Conservation (phyloP, 1,140 invertebrate species). For the Drosophila parabipectinata region DNA sequence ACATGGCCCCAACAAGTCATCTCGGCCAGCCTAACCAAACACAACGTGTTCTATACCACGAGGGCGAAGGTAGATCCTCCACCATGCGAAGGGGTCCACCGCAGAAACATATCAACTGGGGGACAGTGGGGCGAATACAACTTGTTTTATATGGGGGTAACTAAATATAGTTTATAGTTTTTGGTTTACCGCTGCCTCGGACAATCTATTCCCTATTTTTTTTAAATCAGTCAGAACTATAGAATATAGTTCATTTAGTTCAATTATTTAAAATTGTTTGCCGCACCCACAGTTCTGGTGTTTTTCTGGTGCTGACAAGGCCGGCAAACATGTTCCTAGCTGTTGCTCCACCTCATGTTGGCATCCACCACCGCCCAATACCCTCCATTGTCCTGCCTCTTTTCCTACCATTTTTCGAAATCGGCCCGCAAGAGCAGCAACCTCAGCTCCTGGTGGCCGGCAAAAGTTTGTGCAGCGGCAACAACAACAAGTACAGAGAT, state of each 20-base stretch:
- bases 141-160: not conserved
- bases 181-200: not conserved
- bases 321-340: slow-evolving; percentile 40
- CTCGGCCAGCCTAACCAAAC: slow-evolving; percentile 46
- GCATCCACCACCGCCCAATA: not conserved
- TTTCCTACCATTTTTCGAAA: not conserved
- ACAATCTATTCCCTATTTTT: not conserved
- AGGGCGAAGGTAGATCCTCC: not conserved
- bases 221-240: not conserved
- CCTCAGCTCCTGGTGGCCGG: slow-evolving; percentile 36
- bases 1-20: slow-evolving; percentile 50
- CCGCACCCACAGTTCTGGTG: not conserved
- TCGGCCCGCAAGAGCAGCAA: slow-evolving; percentile 16
- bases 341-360: slow-evolving; percentile 39
- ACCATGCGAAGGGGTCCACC: slow-evolving; percentile 1
- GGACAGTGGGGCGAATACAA: slow-evolving; percentile 12
- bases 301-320: slow-evolving; percentile 15
- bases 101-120: slow-evolving; percentile 9
- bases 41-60: not conserved
- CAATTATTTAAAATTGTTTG: too few species aligned
- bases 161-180: not conserved
- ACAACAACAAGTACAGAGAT: slow-evolving; percentile 32
- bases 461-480: slow-evolving; percentile 51
- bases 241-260: too few species aligned
- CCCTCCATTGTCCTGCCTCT: not conserved